phyloP scores from a whole-genome alignment of 1,140 invertebrate genomes.

The Drosophila kohkoa region DNA sequence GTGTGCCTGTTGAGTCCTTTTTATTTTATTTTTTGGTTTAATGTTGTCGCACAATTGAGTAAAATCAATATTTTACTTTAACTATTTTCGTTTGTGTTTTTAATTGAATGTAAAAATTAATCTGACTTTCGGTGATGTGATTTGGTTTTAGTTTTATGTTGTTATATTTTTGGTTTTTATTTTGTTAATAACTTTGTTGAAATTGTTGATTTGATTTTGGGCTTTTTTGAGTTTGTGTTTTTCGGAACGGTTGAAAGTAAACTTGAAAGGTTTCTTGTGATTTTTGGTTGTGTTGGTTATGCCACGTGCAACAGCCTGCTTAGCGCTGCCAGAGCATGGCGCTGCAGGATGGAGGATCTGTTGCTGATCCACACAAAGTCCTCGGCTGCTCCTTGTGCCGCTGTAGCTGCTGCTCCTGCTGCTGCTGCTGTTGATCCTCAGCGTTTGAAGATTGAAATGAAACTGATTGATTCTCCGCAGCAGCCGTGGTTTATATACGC shows the following conservation, averaged over 20 bases:
- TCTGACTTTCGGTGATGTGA: constrained; percentile 79
- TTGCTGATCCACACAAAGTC: constrained; percentile 57
- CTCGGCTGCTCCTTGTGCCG: constrained; percentile 64
- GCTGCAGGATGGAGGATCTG: constrained; percentile 50
- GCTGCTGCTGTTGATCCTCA: constrained; percentile 75
- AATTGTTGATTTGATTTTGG: constrained; percentile 43
- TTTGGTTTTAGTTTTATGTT: constrained; percentile 35
- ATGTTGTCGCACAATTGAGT: constrained; percentile 33
- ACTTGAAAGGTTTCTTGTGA: constrained; percentile 32
- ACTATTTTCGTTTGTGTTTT: constrained; percentile 34
- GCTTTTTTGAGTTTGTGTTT: constrained; percentile 1
- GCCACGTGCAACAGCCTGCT: constrained; percentile 63
- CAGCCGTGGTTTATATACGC: constrained; percentile 74
- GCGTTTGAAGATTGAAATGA: constrained; percentile 82
- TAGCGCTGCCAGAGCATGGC: constrained; percentile 66
- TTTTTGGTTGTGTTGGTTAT: constrained; percentile 22
- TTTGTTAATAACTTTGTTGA: constrained; percentile 59
- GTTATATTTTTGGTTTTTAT: constrained; percentile 14
- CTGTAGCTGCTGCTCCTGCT: constrained; percentile 53
- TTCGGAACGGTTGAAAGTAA: constrained; percentile 48
- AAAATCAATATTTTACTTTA: constrained; percentile 21
- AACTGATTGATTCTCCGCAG: constrained; percentile 84
- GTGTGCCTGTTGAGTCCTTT: not conserved
- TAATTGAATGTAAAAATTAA: constrained; percentile 71
- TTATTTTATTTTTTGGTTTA: constrained; percentile 26